Base-by-base conservation (phyloP, 2,797 vertebrate species). In the Liparis tanakae region DNA sequence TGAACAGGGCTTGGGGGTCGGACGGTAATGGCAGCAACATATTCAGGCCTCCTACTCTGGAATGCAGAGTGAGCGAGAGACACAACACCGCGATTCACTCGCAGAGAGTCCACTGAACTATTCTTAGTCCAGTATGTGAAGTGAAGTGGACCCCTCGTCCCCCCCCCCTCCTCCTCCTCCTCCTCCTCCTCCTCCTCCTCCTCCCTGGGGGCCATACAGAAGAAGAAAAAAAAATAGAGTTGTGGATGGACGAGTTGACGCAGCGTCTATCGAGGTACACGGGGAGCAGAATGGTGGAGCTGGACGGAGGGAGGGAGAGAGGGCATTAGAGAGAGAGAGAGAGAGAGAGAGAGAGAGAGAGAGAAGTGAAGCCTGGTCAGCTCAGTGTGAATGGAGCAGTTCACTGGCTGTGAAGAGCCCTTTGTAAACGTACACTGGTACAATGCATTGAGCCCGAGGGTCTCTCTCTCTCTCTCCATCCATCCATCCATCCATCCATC, bases 41-140 rank as follows among this genome's bases (percentile, higher is more conserved):
- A 90, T 90, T 93, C 89, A 89, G 81, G 78, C 92, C 91, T 94
- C 93, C 93, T 89, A 94, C 94, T 92, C 88, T 90, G 93, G 93
- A 94, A 95, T 94, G 93, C 82, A 78, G 85, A 64, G 79, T 71
- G 88, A 88, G 85, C 87, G 80, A 89, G 88, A 82, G 78, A 85
- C 78, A 90, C 91, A 92, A 92, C 86, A 91, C 85, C 70, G 74
- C 84, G 83, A 91, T 91, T 89, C 90, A 91, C 81, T 85, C 67
- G 20, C 87, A 54, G 63, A 82, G 77, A 87, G 80, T 78, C 67
- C 67, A 57, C 76, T 74, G 86, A 70, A 91, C 92, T 93, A 93
- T 93, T 93, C 91, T 93, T 92, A 91, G 92, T 85, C 74, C 88
- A 92, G 85, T 81, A 88, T 88, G 89, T 88, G 86, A 85, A 92